Base-by-base conservation (phyloP, 2,888 invertebrate genomes). In the Formica aserva region DNA sequence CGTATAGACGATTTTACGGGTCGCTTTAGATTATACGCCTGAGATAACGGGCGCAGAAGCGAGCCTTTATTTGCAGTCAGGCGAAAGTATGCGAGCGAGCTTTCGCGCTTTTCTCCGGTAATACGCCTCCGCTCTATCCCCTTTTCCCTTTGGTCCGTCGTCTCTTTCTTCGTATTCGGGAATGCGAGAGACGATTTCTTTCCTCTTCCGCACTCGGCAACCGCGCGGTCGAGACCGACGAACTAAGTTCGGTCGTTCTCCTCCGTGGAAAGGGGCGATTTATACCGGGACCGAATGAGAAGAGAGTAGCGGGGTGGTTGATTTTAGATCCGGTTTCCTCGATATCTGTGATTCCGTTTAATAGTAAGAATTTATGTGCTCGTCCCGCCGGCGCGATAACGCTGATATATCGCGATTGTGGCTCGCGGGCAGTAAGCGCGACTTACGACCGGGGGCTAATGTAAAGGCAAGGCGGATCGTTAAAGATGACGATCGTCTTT, bases 11-110 rank as follows among this genome's bases (percentile, higher is more conserved):
- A 87, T 92, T 93, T 93, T 92, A 93, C 91, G 91, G 91, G 78
- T 87, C 89, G 92, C 91, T 93, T 93, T 92, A 93, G 94, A 93
- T 94, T 92, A 93, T 92, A 92, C 91, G 92, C 86, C 87, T 85
- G 91, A 90, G 93, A 94, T 94, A 94, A 93, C 90, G 90, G 86
- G 83, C 90, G 88, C 80, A 81, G 83, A 77, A 82, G 74, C 83
- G 86, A 87, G 80, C 85, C 86, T 89, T 88, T 89, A 89, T 89
- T 89, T 87, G 88, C 86, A 87, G 88, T 84, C 83, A 72, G 82
- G 62, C 66, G 85, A 83, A 86, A 84, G 85, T 76, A 89, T 71
- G 86, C 86, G 89, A 89, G 86, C 66, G 87, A 85, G 38, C 77
- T 71, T 67, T 72, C 86, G 71, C 74, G 78, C 66, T 80, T 85